These are phyloP conservation scores for Rattus norvegicus DNA, from an alignment of 2,113 vertebrate species.

Conservation along the genomic window DNA sequence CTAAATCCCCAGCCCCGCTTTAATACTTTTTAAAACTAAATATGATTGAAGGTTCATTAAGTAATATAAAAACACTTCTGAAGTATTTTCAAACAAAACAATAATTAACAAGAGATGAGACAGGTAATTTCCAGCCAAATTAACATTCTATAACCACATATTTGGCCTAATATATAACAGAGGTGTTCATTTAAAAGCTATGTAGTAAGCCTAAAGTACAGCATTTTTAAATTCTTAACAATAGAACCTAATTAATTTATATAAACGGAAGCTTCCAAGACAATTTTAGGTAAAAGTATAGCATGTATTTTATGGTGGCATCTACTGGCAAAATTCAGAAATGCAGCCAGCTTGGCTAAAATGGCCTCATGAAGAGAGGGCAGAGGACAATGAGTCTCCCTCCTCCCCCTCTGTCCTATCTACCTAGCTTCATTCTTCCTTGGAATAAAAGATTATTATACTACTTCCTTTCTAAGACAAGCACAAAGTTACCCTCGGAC, in stretches of 20 bases:
- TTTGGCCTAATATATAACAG: background rate
- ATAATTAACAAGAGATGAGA: slow-evolving; percentile 28
- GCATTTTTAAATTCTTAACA: slow-evolving; percentile 37
- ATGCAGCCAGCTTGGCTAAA: slow-evolving; percentile 31
- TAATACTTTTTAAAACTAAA: slow-evolving; percentile 50
- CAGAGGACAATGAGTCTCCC: background rate
- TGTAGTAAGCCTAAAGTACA: background rate
- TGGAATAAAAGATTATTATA: background rate
- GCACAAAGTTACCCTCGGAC: background rate
- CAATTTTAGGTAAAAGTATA: slow-evolving; percentile 27
- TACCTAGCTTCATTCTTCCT: background rate
- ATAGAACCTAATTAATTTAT: background rate
- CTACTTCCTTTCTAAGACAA: background rate
- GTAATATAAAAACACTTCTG: slow-evolving; percentile 1
- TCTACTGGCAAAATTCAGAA: slow-evolving; percentile 69
- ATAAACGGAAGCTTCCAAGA: background rate
- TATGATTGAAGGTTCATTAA: slow-evolving; percentile 19
- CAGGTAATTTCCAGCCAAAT: background rate
- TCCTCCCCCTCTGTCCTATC: background rate
- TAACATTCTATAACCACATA: slow-evolving; percentile 11
- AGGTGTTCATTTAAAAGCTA: background rate
- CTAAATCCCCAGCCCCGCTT: no score
- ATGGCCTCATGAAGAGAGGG: slow-evolving; percentile 11
- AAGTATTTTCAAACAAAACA: slow-evolving; percentile 51
- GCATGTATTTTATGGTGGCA: slow-evolving; percentile 66